phyloP scores from a whole-genome alignment of 2,888 invertebrate species.

The Scaptomyza cyrtandrae region DNA sequence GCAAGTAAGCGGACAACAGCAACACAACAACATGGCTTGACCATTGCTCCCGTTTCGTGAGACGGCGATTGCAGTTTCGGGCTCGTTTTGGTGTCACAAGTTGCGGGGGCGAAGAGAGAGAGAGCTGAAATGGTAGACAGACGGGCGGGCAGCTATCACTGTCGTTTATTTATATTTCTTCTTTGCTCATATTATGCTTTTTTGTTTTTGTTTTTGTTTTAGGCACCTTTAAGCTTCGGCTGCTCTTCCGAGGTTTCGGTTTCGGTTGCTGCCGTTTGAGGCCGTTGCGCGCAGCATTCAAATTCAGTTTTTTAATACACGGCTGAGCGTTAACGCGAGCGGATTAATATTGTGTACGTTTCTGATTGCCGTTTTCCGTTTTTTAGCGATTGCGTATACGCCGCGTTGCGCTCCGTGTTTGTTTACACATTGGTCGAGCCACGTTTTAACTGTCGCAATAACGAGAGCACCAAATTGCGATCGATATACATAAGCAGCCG shows the following conservation, averaged over 20 bases:
- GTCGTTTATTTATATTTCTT: slow-evolving; percentile 37
- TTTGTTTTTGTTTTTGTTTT: slow-evolving; percentile 34
- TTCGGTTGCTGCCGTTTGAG: slow-evolving; percentile 12
- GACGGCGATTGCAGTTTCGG: slow-evolving; percentile 69
- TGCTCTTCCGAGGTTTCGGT: slow-evolving; percentile 55
- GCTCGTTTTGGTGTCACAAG: slow-evolving; percentile 71
- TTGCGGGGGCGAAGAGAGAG: slow-evolving; percentile 33
- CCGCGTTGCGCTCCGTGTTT: slow-evolving; percentile 24
- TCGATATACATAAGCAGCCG: slow-evolving; percentile 24
- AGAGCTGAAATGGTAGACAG: slow-evolving; percentile 2
- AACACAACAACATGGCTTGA: slow-evolving; percentile 35
- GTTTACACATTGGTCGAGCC: slow-evolving; percentile 31
- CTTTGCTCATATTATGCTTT: slow-evolving; percentile 8
- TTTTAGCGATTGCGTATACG: slow-evolving; percentile 63
- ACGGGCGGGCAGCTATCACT: slow-evolving; percentile 3
- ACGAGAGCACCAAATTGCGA: slow-evolving; percentile 15
- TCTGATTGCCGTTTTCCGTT: slow-evolving; percentile 10
- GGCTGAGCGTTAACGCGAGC: slow-evolving; percentile 74
- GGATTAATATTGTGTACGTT: slow-evolving; percentile 52
- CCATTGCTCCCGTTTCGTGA: slow-evolving; percentile 66
- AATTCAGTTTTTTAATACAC: slow-evolving; percentile 71
- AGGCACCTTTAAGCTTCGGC: slow-evolving; percentile 64
- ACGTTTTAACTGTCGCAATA: slow-evolving; percentile 26
- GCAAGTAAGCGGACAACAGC: slow-evolving; percentile 23
- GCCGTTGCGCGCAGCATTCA: slow-evolving; percentile 60